phyloP scores from a whole-genome alignment of 2,797 vertebrate species.

The Rhodeus uyekii region DNA sequence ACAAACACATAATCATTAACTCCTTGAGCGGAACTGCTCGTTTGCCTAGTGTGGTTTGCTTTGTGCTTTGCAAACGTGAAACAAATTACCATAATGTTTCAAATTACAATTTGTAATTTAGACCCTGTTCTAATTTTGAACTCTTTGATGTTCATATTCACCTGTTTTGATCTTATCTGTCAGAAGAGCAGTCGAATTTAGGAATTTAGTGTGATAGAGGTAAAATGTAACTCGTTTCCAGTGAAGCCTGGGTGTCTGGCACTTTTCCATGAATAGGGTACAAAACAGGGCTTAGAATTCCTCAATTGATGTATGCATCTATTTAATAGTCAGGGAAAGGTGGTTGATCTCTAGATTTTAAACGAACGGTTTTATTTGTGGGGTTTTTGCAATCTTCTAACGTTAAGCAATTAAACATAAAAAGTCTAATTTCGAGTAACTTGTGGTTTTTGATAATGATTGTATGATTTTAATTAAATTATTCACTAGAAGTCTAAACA shows the following conservation, averaged over 20 bases:
- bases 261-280: neutral
- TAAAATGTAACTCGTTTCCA: too few species aligned
- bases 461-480: neutral
- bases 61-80: constrained; percentile 19
- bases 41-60: constrained; percentile 14
- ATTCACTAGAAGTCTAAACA: neutral
- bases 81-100: constrained; percentile 13
- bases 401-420: too few species aligned
- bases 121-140: constrained; percentile 24
- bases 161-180: constrained; percentile 40
- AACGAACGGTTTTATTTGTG: too few species aligned
- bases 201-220: neutral
- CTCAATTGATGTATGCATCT: neutral
- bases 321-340: neutral
- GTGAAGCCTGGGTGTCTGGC: neutral
- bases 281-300: neutral
- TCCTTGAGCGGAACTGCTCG: constrained; percentile 2
- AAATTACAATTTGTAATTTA: constrained; percentile 36
- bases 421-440: too few species aligned
- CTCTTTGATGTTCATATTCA: constrained; percentile 23
- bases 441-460: neutral
- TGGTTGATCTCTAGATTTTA: too few species aligned
- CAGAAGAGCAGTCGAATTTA: neutral
- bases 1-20: constrained; percentile 27
- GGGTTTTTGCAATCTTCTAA: too few species aligned